These are phyloP conservation scores for Zaprionus africanus DNA, from an alignment of 1,140 invertebrate species.

Conservation along the genomic window DNA sequence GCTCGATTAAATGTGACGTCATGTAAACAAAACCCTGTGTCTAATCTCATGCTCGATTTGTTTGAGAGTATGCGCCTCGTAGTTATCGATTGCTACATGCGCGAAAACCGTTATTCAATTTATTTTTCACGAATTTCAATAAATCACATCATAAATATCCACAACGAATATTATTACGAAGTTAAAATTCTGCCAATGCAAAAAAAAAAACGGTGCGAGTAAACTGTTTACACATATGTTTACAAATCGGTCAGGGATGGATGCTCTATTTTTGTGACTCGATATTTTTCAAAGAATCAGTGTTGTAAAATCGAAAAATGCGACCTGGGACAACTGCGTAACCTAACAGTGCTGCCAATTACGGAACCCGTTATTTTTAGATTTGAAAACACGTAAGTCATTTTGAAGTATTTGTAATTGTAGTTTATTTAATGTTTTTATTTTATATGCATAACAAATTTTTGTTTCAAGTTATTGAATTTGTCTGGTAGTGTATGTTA, in stretches of 20 bases:
- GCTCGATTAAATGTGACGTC: not conserved
- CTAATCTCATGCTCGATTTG: not conserved
- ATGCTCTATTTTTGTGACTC: not conserved
- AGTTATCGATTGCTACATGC: not conserved
- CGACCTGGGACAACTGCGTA: not conserved
- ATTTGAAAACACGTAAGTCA: not conserved
- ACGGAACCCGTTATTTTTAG: not conserved
- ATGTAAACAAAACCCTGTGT: not conserved
- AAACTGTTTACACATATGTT: not conserved
- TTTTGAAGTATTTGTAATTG: conserved; percentile 41
- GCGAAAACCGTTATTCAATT: not conserved
- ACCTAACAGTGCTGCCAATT: not conserved
- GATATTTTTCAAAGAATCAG: not conserved
- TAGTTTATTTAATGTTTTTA: conserved; percentile 65
- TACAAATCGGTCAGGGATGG: not conserved
- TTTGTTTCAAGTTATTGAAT: conserved; percentile 64
- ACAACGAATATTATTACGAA: too few relatives aligned
- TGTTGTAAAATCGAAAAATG: not conserved
- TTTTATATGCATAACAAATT: conserved; percentile 23
- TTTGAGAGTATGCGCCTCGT: not conserved
- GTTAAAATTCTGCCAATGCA: too few relatives aligned
- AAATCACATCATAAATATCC: too few relatives aligned
- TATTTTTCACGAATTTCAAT: too few relatives aligned
- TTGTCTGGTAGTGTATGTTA: conserved; percentile 64
- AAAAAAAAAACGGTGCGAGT: too few relatives aligned